Evolutionary conservation across 92 coral and sea anemone genomes (phyloP), one percentile per base, ranked within the genome.

Genomic region (Pocillopora grandis): DNA sequence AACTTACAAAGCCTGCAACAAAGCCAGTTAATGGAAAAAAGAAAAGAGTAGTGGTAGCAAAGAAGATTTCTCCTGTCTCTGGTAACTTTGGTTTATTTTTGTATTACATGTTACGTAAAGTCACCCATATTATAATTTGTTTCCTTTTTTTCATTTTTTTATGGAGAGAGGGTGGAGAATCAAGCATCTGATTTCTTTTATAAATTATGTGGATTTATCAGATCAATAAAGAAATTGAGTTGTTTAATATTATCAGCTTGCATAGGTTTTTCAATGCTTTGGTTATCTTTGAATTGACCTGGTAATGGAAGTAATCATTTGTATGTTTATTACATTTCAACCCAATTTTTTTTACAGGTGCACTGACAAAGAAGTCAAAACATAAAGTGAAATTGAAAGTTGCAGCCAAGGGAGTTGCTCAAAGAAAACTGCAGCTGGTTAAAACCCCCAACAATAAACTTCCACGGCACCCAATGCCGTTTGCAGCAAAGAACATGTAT

Each of bases 401-500:
- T 68, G 84, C 99, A 20, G 88, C 97, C 5, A 93, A 92, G 78
- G 99, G 99, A 33, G 92, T 97, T 18, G 95, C 99, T 15, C 97
- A 93, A 35, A 90, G 95, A 20, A 88, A 90, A 85, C 90, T 97
- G 48, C 95, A 88, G 67, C 88, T 97, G 19, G 85, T 90, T 19
- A 92, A 87, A 58, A 93, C 98, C 17, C 93, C 94, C 66, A 89
- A 85, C 77, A 92, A 86, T 65, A 97, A 93, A 58, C 90, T 97
- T 52, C 99, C 99, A 5, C 92, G 96, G 19, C 99, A 97, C 72
- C 99, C 99, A 23, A 84, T 97, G 92, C 99, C 99, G 1, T 97
- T 90, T 88, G 99, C 97, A 17, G 95, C 99, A 16, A 97, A 95
- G 88, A 97, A 97, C 88, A 94, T 97, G 95, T 97, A 97, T 88